Evolutionary conservation across 2,797 vertebrate genomes (phyloP).

Genomic region (Clarias pachynema): DNA sequence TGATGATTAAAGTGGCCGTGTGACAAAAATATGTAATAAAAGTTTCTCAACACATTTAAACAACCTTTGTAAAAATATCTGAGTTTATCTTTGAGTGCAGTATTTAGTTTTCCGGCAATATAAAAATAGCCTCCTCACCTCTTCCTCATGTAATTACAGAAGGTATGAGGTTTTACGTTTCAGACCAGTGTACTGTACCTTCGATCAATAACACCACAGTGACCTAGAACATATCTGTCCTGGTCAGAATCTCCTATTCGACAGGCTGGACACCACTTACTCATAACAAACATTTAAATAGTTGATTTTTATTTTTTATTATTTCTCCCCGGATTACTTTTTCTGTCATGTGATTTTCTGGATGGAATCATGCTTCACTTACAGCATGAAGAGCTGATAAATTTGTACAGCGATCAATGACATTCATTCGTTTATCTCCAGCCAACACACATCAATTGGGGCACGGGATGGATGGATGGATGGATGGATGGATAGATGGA

Average conservation of each 20-base stretch:
- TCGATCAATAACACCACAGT: conserved; percentile 51
- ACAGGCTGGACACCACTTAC: neutral
- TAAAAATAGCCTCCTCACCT: conserved; percentile 37
- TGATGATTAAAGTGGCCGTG: neutral
- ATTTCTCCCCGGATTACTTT: neutral
- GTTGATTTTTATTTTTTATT: neutral
- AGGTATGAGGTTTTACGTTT: conserved; percentile 40
- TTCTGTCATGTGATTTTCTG: conserved; percentile 1
- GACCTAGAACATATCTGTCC: conserved; percentile 30
- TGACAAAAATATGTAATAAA: no score
- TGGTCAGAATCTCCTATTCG: neutral
- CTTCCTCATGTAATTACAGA: conserved; percentile 47
- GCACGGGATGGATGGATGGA: neutral
- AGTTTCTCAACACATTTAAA: neutral
- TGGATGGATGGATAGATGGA: no score
- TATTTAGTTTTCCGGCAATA: conserved; percentile 17
- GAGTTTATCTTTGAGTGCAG: neutral
- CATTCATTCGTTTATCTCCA: neutral
- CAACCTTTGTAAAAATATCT: neutral
- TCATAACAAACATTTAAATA: neutral
- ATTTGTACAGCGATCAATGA: neutral
- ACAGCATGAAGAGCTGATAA: neutral
- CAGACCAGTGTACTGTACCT: conserved; percentile 41
- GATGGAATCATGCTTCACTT: conserved; percentile 6
- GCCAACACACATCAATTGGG: no score